A percentile compares a stretch with the other conserved stretches of the same genome.
These are phyloP conservation scores for Drosophila maculinotata DNA, from an alignment of 2,888 invertebrate species.

Conservation along the genomic window DNA sequence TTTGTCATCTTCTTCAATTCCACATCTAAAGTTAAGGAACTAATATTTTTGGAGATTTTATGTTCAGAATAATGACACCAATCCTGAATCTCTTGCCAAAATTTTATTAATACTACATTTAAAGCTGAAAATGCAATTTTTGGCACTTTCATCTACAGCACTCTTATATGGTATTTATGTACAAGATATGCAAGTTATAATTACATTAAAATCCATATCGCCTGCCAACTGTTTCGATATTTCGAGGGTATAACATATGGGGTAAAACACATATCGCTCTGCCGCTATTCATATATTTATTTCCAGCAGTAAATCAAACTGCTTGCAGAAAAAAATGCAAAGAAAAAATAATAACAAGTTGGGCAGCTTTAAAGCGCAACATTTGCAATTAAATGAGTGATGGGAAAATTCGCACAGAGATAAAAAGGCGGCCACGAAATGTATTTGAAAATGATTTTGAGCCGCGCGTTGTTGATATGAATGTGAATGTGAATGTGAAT, in stretches of 20 bases:
- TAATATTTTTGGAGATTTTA: too few relatives aligned
- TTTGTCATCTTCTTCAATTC: too few relatives aligned
- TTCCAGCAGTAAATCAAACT: slow-evolving; percentile 55
- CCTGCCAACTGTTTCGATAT: slow-evolving; percentile 1
- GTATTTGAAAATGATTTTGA: slow-evolving; percentile 65
- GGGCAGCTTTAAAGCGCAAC: slow-evolving; percentile 44
- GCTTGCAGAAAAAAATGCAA: neutral
- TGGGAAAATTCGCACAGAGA: slow-evolving; percentile 7
- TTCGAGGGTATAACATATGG: slow-evolving; percentile 29
- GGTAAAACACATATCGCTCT: slow-evolving; percentile 12
- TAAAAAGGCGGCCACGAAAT: slow-evolving; percentile 42
- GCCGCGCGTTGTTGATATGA: slow-evolving; percentile 43
- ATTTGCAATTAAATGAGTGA: slow-evolving; percentile 59
- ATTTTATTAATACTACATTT: too few relatives aligned
- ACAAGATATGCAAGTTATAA: too few relatives aligned
- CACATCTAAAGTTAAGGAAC: too few relatives aligned
- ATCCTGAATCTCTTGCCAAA: too few relatives aligned
- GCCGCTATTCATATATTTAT: slow-evolving; percentile 41
- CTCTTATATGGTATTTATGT: too few relatives aligned
- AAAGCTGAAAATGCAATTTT: too few relatives aligned
- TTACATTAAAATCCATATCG: neutral
- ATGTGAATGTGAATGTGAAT: slow-evolving; percentile 1
- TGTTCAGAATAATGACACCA: too few relatives aligned
- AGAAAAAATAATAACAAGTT: slow-evolving; percentile 12
- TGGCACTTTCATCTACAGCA: too few relatives aligned